Percentiles rank a stretch among this genome's conserved stretches.
These are phyloP conservation scores for Iselma pallidipennis DNA, from an alignment of 2,888 invertebrate genomes.

Conservation along the genomic window DNA sequence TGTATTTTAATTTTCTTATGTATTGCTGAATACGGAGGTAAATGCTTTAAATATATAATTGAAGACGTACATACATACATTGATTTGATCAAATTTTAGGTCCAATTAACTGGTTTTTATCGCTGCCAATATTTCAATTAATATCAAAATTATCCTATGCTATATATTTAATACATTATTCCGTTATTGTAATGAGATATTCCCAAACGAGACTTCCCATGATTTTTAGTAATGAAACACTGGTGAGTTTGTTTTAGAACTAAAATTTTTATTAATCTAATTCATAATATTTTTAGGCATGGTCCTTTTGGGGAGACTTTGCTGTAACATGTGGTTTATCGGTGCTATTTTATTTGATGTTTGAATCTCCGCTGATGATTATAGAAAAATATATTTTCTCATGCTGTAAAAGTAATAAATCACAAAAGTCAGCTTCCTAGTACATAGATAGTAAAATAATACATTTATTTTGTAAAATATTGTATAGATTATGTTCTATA, in stretches of 20 bases:
- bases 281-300: neutral
- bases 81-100: conserved; percentile 27
- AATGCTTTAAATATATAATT: neutral
- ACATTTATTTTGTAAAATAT: too few species aligned
- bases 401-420: neutral
- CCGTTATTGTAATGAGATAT: neutral
- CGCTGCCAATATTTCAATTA: conserved; percentile 17
- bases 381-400: conserved; percentile 12
- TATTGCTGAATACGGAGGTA: conserved; percentile 9
- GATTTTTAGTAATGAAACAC: neutral
- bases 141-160: conserved; percentile 15
- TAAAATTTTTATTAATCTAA: neutral
- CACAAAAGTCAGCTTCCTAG: neutral
- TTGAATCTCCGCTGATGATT: conserved; percentile 10
- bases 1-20: conserved; percentile 8
- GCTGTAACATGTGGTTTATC: conserved; percentile 1
- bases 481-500: too few species aligned
- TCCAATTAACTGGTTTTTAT: conserved; percentile 14
- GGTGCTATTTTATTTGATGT: conserved; percentile 5
- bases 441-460: neutral
- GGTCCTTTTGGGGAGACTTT: conserved; percentile 14
- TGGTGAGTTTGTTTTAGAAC: neutral
- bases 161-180: conserved; percentile 16
- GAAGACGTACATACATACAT: too few species aligned
- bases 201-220: neutral